Evolutionary conservation across 1,140 invertebrate genomes (phyloP).

Genomic region (Brachionus angularis): DNA sequence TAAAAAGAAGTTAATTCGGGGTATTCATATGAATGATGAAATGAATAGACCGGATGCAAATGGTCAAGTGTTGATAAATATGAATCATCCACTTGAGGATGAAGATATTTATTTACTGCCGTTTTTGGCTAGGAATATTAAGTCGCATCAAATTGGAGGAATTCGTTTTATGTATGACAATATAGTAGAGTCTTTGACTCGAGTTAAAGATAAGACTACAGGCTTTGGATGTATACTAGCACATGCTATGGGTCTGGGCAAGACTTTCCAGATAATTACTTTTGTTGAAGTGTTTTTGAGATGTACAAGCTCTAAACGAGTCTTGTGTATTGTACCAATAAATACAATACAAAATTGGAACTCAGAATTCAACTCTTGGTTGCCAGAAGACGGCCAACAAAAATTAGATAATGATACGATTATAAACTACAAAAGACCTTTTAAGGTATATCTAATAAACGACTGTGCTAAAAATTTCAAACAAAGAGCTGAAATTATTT

Average conservation of each 20-base stretch:
- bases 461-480: constrained; percentile 86
- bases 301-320: constrained; percentile 77
- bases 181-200: constrained; percentile 81
- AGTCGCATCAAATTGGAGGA: constrained; percentile 94
- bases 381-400: constrained; percentile 67
- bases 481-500: constrained; percentile 64
- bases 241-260: constrained; percentile 98
- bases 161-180: constrained; percentile 93
- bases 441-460: constrained; percentile 82
- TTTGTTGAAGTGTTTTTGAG: constrained; percentile 93
- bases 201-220: constrained; percentile 73
- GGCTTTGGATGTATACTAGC: constrained; percentile 96
- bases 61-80: constrained; percentile 86
- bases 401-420: constrained; percentile 45
- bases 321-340: constrained; percentile 94
- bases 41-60: constrained; percentile 85
- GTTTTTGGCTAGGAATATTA: constrained; percentile 84
- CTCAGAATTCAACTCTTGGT: constrained; percentile 94
- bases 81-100: constrained; percentile 87
- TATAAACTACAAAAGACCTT: constrained; percentile 66
- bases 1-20: neutral
- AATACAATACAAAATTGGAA: constrained; percentile 99
- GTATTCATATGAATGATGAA: constrained; percentile 61
- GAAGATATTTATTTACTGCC: constrained; percentile 86
- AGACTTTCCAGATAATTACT: constrained; percentile 82